These are phyloP conservation scores for Ecdyonurus torrentis DNA, from an alignment of 2,888 invertebrate genomes.

Conservation along the genomic window DNA sequence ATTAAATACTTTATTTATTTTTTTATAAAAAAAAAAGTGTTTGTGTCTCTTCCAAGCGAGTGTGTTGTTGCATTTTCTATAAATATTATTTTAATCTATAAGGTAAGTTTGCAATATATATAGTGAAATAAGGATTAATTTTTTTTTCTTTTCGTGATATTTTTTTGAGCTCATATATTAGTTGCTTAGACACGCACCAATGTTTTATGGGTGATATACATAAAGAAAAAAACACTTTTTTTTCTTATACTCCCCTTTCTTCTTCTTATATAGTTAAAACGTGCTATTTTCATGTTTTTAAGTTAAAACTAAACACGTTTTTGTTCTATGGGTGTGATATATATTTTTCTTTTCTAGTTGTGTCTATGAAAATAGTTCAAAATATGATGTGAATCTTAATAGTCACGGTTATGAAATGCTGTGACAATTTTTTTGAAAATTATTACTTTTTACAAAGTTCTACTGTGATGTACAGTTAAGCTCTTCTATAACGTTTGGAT, in stretches of 20 bases:
- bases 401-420: too few relatives aligned
- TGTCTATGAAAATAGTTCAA: too few relatives aligned
- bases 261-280: not conserved
- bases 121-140: not conserved
- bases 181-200: not conserved
- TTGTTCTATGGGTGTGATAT: too few relatives aligned
- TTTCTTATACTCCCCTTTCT: not conserved
- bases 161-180: not conserved
- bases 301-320: not conserved
- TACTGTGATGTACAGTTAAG: too few relatives aligned
- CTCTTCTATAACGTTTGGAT: too few relatives aligned
- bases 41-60: too few relatives aligned
- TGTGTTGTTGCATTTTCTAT: not conserved
- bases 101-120: not conserved
- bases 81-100: not conserved
- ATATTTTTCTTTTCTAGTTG: too few relatives aligned
- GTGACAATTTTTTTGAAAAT: too few relatives aligned
- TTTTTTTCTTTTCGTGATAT: not conserved
- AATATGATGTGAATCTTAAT: too few relatives aligned
- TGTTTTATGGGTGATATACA: not conserved
- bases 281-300: not conserved
- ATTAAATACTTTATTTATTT: not conserved
- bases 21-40: not conserved
- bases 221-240: not conserved
- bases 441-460: too few relatives aligned